phyloP scores from a whole-genome alignment of 2,797 vertebrate genomes.

The Megalops cyprinoides region DNA sequence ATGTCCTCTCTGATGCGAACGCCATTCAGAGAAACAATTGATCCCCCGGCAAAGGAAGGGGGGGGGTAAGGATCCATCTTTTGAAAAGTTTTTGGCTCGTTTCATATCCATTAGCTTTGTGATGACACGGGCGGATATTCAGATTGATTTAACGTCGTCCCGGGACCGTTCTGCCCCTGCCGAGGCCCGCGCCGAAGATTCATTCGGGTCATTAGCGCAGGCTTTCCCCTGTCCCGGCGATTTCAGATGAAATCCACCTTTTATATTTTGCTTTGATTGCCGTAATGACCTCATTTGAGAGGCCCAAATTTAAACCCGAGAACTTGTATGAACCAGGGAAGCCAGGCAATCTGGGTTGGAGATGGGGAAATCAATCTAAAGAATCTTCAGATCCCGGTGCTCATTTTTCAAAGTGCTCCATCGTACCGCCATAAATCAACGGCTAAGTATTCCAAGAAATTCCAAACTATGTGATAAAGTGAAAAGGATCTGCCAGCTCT shows the following conservation, averaged over 20 bases:
- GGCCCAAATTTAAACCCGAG: constrained; percentile 44
- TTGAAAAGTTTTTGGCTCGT: constrained; percentile 23
- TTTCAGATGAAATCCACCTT: constrained; percentile 65
- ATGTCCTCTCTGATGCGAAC: not conserved
- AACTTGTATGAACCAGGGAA: constrained; percentile 51
- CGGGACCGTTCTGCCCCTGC: constrained; percentile 57
- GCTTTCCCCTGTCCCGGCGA: constrained; percentile 63
- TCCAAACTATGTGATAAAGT: constrained; percentile 56
- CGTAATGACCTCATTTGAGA: constrained; percentile 73
- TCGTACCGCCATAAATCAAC: constrained; percentile 62
- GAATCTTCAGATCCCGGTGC: constrained; percentile 56
- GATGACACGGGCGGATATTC: constrained; percentile 73
- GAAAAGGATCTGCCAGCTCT: constrained; percentile 50
- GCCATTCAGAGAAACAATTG: not conserved
- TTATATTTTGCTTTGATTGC: constrained; percentile 68
- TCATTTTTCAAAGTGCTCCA: constrained; percentile 62
- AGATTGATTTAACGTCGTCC: constrained; percentile 73
- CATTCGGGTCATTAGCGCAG: constrained; percentile 70
- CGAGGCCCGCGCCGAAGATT: constrained; percentile 64
- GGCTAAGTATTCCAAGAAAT: constrained; percentile 56
- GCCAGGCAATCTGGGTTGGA: constrained; percentile 36
- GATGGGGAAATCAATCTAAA: constrained; percentile 59
- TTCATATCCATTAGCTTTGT: constrained; percentile 74
- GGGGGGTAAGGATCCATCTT: constrained; percentile 28
- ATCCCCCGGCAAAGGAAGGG: constrained; percentile 4